These are phyloP conservation scores for Pelodiscus sinensis DNA, from an alignment of 2,113 vertebrate genomes.

Conservation along the genomic window DNA sequence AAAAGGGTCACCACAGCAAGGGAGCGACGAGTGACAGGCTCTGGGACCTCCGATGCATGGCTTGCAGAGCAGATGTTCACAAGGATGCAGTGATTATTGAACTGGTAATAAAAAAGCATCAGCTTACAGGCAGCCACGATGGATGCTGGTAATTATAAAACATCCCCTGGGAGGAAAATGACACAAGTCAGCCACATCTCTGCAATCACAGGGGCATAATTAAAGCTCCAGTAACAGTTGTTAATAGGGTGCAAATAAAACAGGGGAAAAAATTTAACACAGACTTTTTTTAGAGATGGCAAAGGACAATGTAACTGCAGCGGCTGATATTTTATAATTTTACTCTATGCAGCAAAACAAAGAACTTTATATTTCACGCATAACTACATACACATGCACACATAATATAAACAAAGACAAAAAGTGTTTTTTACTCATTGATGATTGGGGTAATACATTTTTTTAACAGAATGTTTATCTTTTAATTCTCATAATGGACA, in stretches of 20 bases:
- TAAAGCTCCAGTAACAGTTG: conserved; percentile 98
- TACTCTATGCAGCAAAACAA: conserved; percentile 77
- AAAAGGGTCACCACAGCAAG: conserved; percentile 89
- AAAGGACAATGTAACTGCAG: conserved; percentile 84
- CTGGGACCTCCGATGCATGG: conserved; percentile 89
- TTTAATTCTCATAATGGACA: conserved; percentile 77
- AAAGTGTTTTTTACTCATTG: conserved; percentile 75
- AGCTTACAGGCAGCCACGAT: conserved; percentile 90
- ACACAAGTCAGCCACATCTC: conserved; percentile 94
- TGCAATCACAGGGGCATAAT: conserved; percentile 95
- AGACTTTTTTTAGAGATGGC: conserved; percentile 80
- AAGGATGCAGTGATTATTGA: conserved; percentile 95
- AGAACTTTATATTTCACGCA: conserved; percentile 69
- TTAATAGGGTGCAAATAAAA: conserved; percentile 99
- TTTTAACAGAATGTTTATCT: conserved; percentile 80
- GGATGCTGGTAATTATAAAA: conserved; percentile 99
- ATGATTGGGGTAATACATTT: conserved; percentile 79
- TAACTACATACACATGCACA: conserved; percentile 38
- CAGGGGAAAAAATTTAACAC: conserved; percentile 85
- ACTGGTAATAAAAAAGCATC: conserved; percentile 91
- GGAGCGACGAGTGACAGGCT: conserved; percentile 91
- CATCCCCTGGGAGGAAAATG: conserved; percentile 95
- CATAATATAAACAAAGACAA: conserved; percentile 62
- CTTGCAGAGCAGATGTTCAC: conserved; percentile 95
- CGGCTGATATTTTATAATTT: conserved; percentile 80